Percentiles rank a stretch among this genome's conserved stretches.
phyloP scores from a whole-genome alignment of 2,888 invertebrate genomes.

The Tigriopus californicus region DNA sequence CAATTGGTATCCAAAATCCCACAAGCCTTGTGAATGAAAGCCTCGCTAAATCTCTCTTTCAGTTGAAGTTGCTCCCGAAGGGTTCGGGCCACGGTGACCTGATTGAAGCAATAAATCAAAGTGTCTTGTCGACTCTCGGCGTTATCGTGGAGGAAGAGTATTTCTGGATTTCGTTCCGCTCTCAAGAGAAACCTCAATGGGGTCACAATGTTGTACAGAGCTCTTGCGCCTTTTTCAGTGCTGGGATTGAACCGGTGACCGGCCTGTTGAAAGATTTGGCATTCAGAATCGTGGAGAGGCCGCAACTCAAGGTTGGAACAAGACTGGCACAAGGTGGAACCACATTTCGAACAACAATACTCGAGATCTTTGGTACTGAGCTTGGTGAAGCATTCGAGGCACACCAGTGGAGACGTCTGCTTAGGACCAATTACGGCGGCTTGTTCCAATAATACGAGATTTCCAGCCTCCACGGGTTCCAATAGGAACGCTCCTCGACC shows the following conservation, averaged over 20 bases:
- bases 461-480: no score
- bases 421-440: not conserved
- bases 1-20: conserved; percentile 1
- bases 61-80: not conserved
- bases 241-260: not conserved
- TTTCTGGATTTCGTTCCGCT: not conserved
- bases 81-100: not conserved
- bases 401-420: conserved; percentile 1
- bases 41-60: not conserved
- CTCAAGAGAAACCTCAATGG: not conserved
- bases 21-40: not conserved
- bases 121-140: not conserved
- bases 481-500: no score
- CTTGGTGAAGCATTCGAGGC: not conserved
- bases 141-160: not conserved
- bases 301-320: not conserved
- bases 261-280: not conserved
- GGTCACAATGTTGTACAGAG: not conserved
- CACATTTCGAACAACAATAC: not conserved
- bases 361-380: no score
- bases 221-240: not conserved
- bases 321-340: not conserved
- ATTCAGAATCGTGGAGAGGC: not conserved
- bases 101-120: not conserved
- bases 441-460: not conserved